These are phyloP conservation scores for Cephus spinipes DNA, from an alignment of 2,888 invertebrate genomes.

Conservation along the genomic window DNA sequence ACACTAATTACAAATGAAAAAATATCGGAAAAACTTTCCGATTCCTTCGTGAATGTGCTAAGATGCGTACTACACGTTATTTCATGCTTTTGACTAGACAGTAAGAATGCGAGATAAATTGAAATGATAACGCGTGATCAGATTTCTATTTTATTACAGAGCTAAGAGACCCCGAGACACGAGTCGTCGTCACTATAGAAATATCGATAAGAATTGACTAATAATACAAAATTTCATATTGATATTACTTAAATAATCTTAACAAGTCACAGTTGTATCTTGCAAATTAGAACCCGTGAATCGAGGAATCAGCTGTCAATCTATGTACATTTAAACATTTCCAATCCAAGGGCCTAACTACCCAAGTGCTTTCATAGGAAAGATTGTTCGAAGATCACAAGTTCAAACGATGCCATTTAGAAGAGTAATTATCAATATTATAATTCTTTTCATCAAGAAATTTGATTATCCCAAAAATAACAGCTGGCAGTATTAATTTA, in stretches of 20 bases:
- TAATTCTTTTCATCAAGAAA: not conserved
- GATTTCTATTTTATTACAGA: not conserved
- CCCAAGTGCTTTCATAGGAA: not conserved
- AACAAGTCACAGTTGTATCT: not conserved
- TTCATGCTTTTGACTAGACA: not conserved
- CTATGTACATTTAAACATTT: not conserved
- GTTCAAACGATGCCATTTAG: not conserved
- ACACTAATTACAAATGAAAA: not conserved
- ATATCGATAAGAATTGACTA: not conserved
- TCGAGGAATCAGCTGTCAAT: not conserved
- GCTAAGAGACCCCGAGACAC: not conserved
- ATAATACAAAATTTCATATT: not conserved
- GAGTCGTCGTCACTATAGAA: not conserved
- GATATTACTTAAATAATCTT: no score
- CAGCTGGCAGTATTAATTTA: not conserved
- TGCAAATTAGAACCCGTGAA: not conserved
- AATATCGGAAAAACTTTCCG: not conserved
- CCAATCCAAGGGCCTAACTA: not conserved
- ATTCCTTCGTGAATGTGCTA: not conserved
- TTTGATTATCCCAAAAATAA: not conserved
- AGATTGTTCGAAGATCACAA: not conserved
- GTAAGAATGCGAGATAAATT: not conserved
- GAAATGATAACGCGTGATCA: not conserved
- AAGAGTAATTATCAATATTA: not conserved
- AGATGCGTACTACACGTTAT: not conserved